Base-by-base conservation (phyloP, 1,140 invertebrate genomes). In the Zaprionus camerounensis region DNA sequence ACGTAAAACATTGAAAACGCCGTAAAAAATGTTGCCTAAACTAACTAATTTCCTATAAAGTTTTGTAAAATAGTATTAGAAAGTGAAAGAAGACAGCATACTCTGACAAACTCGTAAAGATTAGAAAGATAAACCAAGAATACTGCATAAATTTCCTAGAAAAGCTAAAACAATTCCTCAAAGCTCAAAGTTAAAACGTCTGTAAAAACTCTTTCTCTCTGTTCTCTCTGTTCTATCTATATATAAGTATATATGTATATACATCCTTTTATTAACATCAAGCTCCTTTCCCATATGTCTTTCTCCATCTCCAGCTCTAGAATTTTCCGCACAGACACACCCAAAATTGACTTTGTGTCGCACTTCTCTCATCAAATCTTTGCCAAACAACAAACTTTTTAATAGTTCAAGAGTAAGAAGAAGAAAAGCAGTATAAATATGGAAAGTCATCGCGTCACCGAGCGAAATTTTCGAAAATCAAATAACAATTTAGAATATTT, bases 401-500 rank as follows among this genome's bases (percentile, higher is more conserved):
- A 22, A 51, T 51, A 51, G 46, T 13, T 51, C 46, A 51, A 51
- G 9, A 12, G 20, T 5, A 51, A 51, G 46, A 51, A 22, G 11
- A 51, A 24, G 46, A 51, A 9, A n/a, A 9, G 5, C 41, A 2
- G 1, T n/a, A 44, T 17, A 44, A 44, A 24, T 51, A 24, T 24
- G 11, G 46, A 24, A 51, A 51, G 20, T 5, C 20, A 22, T 5
- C 4, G 46, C 46, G n/a, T 46, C 20, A 51, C 2, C 13, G 46
- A 38, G 17, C 24, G 26, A 53, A 57, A 57, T 31, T 67, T 67
- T 67, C 26, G 41, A 36, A 75, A 75, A 71, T 75, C 22, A 64
- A 75, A 75, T 57, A 63, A 63, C 72, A 75, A 75, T 75, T 75
- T 44, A 46, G n/a, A 17, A 17, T 9, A 75, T 64, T 75, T 58